Evolutionary conservation across 2,888 invertebrate genomes (phyloP).

Genomic region (Amiota minor): DNA sequence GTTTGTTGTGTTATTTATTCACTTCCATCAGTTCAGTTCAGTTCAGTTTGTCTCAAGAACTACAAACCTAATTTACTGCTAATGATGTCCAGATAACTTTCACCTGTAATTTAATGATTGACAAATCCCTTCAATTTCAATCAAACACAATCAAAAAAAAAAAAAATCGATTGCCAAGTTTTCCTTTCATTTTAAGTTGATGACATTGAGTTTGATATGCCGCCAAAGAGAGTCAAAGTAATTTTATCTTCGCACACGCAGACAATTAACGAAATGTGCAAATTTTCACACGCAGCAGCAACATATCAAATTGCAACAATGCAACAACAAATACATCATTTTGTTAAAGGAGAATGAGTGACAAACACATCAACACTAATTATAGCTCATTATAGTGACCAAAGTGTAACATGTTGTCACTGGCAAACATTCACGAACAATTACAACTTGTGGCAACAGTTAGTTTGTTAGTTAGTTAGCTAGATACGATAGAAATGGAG

Average conservation of each 20-base stretch:
- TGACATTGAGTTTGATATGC: slow-evolving; percentile 17
- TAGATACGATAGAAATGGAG: not conserved
- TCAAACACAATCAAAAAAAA: not conserved
- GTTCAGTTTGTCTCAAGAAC: not conserved
- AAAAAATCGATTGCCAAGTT: not conserved
- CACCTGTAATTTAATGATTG: not conserved
- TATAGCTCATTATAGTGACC: slow-evolving; percentile 67
- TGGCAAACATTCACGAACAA: slow-evolving; percentile 47
- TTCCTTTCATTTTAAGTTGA: slow-evolving; percentile 20
- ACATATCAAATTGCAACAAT: slow-evolving; percentile 43
- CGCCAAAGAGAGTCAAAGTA: not conserved
- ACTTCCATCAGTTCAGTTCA: not conserved
- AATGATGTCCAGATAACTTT: not conserved
- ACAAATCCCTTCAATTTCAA: not conserved
- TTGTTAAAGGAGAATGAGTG: slow-evolving; percentile 41
- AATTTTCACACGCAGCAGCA: slow-evolving; percentile 61
- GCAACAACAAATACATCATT: slow-evolving; percentile 8
- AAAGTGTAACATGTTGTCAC: slow-evolving; percentile 66
- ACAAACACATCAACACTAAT: slow-evolving; percentile 59
- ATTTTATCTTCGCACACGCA: not conserved
- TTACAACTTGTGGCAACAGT: slow-evolving; percentile 41
- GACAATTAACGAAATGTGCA: slow-evolving; percentile 63
- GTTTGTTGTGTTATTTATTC: slow-evolving; percentile 15
- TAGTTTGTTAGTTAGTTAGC: not conserved
- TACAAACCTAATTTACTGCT: slow-evolving; percentile 4